Conservation (phyloP, 2,888 invertebrate species). For the Encarsia formosa region DNA sequence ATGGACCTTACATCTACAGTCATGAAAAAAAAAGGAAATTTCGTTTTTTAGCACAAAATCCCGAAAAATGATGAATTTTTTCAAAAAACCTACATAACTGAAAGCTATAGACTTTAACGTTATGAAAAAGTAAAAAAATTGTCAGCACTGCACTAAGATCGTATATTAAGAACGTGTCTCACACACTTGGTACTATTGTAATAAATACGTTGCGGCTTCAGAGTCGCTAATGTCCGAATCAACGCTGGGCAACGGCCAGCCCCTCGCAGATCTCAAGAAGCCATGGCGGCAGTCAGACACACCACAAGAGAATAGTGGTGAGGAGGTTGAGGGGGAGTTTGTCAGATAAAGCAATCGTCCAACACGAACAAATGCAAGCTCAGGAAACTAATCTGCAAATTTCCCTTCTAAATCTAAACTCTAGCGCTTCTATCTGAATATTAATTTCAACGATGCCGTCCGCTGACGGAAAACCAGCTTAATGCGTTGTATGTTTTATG, state of each 20-base stretch:
- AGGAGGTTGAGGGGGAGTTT: not conserved
- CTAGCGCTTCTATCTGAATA: constrained; percentile 47
- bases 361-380: constrained; percentile 8
- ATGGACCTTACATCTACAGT: too few relatives aligned
- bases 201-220: constrained; percentile 39
- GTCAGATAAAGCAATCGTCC: not conserved
- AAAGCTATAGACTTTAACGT: too few relatives aligned
- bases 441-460: constrained; percentile 41
- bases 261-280: constrained; percentile 1
- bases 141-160: too few relatives aligned
- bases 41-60: too few relatives aligned
- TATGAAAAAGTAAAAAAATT: too few relatives aligned
- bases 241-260: constrained; percentile 13
- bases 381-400: constrained; percentile 50
- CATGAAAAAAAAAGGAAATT: too few relatives aligned
- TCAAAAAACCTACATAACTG: too few relatives aligned
- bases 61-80: too few relatives aligned
- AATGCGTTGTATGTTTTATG: too few relatives aligned
- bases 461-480: too few relatives aligned
- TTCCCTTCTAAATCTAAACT: constrained; percentile 51
- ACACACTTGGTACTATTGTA: constrained; percentile 45
- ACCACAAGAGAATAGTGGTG: not conserved
- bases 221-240: constrained; percentile 34
- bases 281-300: not conserved
- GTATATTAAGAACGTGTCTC: constrained; percentile 46